These are phyloP conservation scores for Ptychoptera albimana DNA, from an alignment of 2,888 invertebrate genomes.

Conservation along the genomic window DNA sequence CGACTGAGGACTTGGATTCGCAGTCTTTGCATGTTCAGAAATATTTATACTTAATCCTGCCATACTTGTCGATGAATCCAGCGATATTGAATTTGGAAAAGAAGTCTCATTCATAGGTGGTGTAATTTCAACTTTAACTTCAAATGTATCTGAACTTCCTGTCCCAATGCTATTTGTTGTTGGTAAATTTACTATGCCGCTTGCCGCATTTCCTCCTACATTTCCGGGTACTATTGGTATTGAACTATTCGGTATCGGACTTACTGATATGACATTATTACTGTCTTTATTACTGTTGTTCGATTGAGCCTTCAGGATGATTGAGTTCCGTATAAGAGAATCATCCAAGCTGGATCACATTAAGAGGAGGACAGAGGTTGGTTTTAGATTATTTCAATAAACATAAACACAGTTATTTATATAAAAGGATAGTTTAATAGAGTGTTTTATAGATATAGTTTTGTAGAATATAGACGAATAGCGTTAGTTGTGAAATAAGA, in stretches of 20 bases:
- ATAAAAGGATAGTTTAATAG: too few species aligned
- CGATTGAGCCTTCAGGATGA: conserved; percentile 28
- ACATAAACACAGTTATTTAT: neutral
- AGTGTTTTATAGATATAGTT: too few species aligned
- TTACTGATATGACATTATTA: too few species aligned
- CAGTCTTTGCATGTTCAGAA: conserved; percentile 9
- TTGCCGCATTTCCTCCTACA: neutral
- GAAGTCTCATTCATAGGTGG: conserved; percentile 22
- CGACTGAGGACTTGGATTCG: conserved; percentile 10
- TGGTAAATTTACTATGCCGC: neutral
- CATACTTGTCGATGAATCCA: conserved; percentile 28
- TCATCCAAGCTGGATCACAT: conserved; percentile 39
- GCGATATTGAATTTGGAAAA: conserved; percentile 24
- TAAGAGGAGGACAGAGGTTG: neutral
- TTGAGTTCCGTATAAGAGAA: conserved; percentile 34
- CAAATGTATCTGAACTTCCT: conserved; percentile 22
- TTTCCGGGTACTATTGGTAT: neutral
- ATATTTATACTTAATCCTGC: conserved; percentile 15
- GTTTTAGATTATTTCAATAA: conserved; percentile 2
- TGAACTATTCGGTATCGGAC: too few species aligned
- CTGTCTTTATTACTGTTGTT: neutral
- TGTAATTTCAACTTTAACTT: conserved; percentile 31
- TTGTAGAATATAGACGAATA: neutral
- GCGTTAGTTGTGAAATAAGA: neutral
- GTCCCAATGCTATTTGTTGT: neutral